phyloP scores from a whole-genome alignment of 2,888 invertebrate genomes.

The Trachelus stipa region DNA sequence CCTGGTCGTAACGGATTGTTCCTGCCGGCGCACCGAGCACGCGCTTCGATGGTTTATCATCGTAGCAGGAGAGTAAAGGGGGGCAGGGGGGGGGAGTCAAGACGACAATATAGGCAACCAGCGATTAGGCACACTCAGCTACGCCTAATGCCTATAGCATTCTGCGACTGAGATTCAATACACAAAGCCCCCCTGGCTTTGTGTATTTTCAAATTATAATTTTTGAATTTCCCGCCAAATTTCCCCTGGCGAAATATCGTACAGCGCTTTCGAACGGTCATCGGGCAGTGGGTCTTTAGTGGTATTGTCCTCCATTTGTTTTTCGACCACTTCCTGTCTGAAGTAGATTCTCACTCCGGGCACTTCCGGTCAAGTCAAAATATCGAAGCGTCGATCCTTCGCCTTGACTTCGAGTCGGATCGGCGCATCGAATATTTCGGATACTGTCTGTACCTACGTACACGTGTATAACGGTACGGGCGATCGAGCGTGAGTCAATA shows the following conservation, averaged over 20 bases:
- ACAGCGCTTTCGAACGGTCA: no score
- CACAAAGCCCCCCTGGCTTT: no score
- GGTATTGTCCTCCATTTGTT: no score
- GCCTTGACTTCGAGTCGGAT: background rate
- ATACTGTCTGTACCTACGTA: background rate
- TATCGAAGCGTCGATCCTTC: background rate
- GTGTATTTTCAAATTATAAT: no score
- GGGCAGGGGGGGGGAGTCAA: background rate
- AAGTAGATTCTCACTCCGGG: background rate
- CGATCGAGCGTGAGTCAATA: background rate
- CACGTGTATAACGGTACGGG: background rate
- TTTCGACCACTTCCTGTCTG: background rate
- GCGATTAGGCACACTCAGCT: background rate
- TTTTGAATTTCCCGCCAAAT: no score
- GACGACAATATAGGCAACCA: background rate
- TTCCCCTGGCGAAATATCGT: no score
- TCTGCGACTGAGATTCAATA: background rate
- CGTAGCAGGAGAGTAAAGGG: background rate
- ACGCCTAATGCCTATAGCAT: background rate
- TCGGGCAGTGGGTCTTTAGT: no score
- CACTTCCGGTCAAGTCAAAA: background rate
- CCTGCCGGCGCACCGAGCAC: background rate
- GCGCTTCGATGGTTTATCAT: background rate
- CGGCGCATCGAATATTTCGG: background rate
- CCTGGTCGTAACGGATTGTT: background rate